Evolutionary conservation across 2,113 vertebrate species (phyloP).

Genomic region (Mustela lutreola): DNA sequence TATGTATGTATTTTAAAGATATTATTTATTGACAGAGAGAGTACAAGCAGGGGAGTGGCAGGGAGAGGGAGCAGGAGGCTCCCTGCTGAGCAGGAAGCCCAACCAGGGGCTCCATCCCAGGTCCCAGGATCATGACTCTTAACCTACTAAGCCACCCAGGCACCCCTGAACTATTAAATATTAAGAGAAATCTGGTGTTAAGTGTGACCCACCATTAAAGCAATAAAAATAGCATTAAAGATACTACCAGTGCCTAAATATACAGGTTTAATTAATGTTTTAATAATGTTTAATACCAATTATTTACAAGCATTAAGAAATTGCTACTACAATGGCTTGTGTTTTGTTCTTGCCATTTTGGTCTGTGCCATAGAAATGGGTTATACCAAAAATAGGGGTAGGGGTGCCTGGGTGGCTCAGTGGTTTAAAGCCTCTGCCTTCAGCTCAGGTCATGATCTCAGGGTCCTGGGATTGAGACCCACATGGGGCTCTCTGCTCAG

Average conservation of each 20-base stretch:
- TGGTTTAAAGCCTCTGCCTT: too few relatives aligned
- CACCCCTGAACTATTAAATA: neutral
- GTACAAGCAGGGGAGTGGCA: too few relatives aligned
- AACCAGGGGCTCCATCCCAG: too few relatives aligned
- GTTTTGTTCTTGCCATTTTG: neutral
- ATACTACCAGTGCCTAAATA: neutral
- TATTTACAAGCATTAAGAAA: constrained; percentile 8
- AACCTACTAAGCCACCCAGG: too few relatives aligned
- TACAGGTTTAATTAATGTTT: neutral
- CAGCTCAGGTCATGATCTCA: too few relatives aligned
- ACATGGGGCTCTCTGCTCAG: too few relatives aligned
- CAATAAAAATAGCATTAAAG: neutral
- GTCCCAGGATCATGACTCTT: too few relatives aligned
- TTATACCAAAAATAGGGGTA: neutral
- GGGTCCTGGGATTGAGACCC: too few relatives aligned
- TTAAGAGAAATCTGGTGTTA: constrained; percentile 21
- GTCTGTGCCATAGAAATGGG: neutral
- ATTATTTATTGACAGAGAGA: too few relatives aligned
- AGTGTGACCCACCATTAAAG: neutral
- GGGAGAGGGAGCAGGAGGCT: too few relatives aligned
- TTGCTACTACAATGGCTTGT: neutral
- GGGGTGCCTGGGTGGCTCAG: too few relatives aligned
- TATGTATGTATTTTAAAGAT: neutral
- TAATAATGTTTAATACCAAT: neutral
- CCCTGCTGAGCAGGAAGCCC: too few relatives aligned